Percentiles rank a stretch among this genome's conserved stretches.
Evolutionary conservation across 2,888 invertebrate genomes (phyloP).

Genomic region (Eugnorisma glareosa): DNA sequence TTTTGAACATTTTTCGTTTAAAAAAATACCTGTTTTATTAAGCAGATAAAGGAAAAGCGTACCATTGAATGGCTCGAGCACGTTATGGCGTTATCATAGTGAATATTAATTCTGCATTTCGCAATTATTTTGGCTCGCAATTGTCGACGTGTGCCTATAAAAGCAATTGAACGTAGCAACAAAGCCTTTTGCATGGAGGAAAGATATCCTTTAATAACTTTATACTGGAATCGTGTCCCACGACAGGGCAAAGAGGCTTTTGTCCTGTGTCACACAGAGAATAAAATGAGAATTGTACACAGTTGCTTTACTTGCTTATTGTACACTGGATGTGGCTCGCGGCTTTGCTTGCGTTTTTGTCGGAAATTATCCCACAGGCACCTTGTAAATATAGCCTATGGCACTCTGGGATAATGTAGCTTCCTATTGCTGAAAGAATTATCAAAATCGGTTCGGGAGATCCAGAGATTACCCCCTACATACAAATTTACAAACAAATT

Average conservation of each 20-base stretch:
- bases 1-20: no score
- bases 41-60: not conserved
- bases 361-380: no score
- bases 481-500: no score
- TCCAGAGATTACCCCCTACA: no score
- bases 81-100: not conserved
- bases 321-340: no score
- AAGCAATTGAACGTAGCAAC: conserved; percentile 15
- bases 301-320: not conserved
- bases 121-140: conserved; percentile 9
- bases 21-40: no score
- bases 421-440: no score
- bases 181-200: not conserved
- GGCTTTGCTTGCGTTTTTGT: no score
- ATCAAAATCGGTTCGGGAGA: no score
- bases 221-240: not conserved
- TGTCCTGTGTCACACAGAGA: not conserved
- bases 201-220: not conserved
- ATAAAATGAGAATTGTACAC: not conserved
- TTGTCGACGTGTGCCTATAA: conserved; percentile 8
- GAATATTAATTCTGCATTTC: conserved; percentile 10
- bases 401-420: no score
- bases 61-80: conserved; percentile 4
- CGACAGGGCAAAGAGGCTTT: not conserved
- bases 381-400: no score